Evolutionary conservation across 2,113 vertebrate species (phyloP).

Genomic region (Siphamia tubifer): DNA sequence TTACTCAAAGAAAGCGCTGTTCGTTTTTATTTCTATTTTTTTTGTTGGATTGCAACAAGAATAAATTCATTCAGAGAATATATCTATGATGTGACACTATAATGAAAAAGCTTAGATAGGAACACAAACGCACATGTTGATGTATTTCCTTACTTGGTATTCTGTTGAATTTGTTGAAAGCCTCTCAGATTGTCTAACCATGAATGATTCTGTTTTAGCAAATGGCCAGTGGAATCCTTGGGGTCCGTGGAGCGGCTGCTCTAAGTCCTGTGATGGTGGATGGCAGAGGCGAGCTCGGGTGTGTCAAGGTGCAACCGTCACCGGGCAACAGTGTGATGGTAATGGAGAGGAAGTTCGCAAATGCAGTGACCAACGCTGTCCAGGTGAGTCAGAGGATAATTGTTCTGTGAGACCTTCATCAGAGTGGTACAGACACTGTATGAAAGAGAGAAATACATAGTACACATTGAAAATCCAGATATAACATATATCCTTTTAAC

Average conservation of each 20-base stretch:
- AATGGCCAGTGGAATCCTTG: conserved; percentile 99
- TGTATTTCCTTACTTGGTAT: not conserved
- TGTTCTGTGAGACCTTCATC: conserved; percentile 22
- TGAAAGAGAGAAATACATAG: conserved; percentile 25
- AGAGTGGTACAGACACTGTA: conserved; percentile 20
- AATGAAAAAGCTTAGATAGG: conserved; percentile 5
- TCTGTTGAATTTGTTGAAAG: not conserved
- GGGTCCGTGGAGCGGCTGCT: conserved; percentile 98
- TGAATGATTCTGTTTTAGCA: conserved; percentile 76
- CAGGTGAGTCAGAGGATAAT: conserved; percentile 83
- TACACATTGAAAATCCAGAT: no score
- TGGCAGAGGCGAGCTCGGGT: conserved; percentile 91
- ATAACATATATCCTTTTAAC: conserved; percentile 1
- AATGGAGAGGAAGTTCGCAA: conserved; percentile 89
- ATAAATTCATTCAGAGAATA: conserved; percentile 13
- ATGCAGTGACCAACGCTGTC: conserved; percentile 96
- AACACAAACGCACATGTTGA: not conserved
- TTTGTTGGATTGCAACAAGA: not conserved
- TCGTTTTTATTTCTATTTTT: conserved; percentile 9
- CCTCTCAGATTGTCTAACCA: conserved; percentile 5
- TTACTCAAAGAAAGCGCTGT: conserved; percentile 27
- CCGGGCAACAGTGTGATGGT: conserved; percentile 94
- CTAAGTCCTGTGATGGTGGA: conserved; percentile 95
- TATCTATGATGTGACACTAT: conserved; percentile 11
- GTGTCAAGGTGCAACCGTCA: conserved; percentile 88